A percentile compares a stretch with the other conserved stretches of the same genome.
Conservation (phyloP, 2,888 invertebrate genomes). For the Deilephila elpenor region DNA sequence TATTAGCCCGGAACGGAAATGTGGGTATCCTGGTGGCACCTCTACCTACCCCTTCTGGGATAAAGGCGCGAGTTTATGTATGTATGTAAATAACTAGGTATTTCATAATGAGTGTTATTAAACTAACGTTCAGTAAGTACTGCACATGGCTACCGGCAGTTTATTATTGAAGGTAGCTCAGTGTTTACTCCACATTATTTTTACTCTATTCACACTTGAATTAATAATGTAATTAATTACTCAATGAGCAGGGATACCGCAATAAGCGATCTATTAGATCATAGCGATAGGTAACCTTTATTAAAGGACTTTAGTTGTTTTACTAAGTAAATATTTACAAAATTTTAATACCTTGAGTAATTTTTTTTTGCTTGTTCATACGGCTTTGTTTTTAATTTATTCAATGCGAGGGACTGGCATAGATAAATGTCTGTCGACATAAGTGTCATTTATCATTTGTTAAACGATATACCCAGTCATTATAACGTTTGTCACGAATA, state of each 20-base stretch:
- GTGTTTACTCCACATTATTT: too few species aligned
- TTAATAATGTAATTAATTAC: neutral
- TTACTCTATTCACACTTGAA: neutral
- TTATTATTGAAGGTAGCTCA: too few species aligned
- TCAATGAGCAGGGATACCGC: neutral
- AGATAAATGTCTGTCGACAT: neutral
- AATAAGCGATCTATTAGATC: neutral
- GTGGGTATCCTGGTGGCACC: too few species aligned
- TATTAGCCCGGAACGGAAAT: too few species aligned
- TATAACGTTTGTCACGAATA: neutral
- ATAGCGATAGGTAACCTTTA: neutral
- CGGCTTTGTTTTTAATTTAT: neutral
- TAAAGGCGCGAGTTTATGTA: too few species aligned
- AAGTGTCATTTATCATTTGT: slow-evolving; percentile 6
- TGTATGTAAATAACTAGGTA: too few species aligned
- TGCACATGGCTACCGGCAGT: too few species aligned
- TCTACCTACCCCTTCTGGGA: too few species aligned
- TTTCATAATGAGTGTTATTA: too few species aligned
- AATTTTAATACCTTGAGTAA: too few species aligned
- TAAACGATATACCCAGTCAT: neutral
- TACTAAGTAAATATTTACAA: neutral
- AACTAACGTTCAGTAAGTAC: too few species aligned
- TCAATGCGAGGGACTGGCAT: neutral
- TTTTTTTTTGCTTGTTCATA: neutral
- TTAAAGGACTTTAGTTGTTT: neutral